Evolutionary conservation across 2,888 invertebrate genomes (phyloP).

Genomic region (Calephelis perditalis): DNA sequence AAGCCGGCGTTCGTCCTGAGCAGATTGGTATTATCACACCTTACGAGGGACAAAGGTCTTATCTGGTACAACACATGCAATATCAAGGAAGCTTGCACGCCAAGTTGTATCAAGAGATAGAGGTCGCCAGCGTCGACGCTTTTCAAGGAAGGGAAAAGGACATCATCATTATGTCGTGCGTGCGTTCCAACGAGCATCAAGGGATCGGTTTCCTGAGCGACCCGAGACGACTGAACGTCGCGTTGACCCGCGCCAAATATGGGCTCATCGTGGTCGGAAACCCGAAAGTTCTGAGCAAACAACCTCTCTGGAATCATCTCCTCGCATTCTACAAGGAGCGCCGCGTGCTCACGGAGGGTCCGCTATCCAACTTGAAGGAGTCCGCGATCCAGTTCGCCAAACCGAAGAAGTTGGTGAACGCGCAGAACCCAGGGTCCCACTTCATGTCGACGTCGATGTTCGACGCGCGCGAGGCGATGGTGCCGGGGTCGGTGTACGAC

Average conservation of each 20-base stretch:
- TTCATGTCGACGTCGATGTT: slow-evolving; percentile 99
- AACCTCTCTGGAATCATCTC: slow-evolving; percentile 98
- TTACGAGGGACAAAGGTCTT: slow-evolving; percentile 98
- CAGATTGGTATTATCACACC: slow-evolving; percentile 99
- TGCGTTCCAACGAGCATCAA: slow-evolving; percentile 98
- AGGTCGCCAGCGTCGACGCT: slow-evolving; percentile 99
- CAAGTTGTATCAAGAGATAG: slow-evolving; percentile 98
- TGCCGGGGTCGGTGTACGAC: slow-evolving; percentile 96
- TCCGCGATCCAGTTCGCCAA: slow-evolving; percentile 98
- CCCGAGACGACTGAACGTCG: slow-evolving; percentile 97
- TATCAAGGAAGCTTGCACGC: slow-evolving; percentile 98
- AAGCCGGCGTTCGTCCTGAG: slow-evolving; percentile 96
- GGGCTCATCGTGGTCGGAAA: slow-evolving; percentile 99
- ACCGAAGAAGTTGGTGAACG: slow-evolving; percentile 96
- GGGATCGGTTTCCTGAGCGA: slow-evolving; percentile 99
- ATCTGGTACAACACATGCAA: slow-evolving; percentile 98
- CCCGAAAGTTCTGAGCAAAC: slow-evolving; percentile 98
- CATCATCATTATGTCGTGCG: slow-evolving; percentile 99
- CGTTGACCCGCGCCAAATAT: slow-evolving; percentile 97
- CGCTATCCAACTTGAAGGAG: slow-evolving; percentile 97
- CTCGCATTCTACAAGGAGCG: slow-evolving; percentile 98
- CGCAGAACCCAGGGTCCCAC: slow-evolving; percentile 96
- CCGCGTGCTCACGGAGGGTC: slow-evolving; percentile 97
- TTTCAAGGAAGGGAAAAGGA: slow-evolving; percentile 99
- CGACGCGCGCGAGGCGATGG: slow-evolving; percentile 96